phyloP scores from a whole-genome alignment of 2,888 invertebrate genomes.

The Drosophila niveifrons region DNA sequence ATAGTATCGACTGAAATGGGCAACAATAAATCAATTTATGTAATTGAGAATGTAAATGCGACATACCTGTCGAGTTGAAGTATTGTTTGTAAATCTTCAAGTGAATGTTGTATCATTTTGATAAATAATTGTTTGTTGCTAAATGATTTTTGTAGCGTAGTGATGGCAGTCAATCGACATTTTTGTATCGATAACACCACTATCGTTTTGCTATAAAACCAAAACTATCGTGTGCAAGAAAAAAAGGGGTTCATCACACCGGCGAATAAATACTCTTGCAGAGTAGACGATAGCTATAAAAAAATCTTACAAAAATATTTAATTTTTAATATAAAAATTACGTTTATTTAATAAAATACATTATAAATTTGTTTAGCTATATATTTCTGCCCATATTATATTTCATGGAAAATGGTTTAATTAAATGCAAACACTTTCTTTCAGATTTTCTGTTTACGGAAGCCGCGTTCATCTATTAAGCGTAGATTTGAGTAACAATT shows the following conservation, averaged over 20 bases:
- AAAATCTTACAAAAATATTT: no score
- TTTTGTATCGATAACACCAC: constrained; percentile 1
- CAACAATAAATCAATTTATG: background rate
- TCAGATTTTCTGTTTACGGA: no score
- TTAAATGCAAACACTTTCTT: no score
- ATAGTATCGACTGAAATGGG: constrained; percentile 93
- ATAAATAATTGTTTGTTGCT: constrained; percentile 16
- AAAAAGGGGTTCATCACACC: background rate
- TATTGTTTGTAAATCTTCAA: constrained; percentile 36
- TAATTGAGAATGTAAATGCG: no score
- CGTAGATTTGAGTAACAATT: no score
- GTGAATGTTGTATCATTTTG: constrained; percentile 38
- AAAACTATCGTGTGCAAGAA: background rate
- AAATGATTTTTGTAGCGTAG: constrained; percentile 12
- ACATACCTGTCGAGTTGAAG: constrained; percentile 49
- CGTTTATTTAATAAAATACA: no score
- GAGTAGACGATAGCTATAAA: background rate
- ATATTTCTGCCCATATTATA: no score
- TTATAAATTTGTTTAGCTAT: no score
- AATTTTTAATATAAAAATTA: no score
- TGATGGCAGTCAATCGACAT: constrained; percentile 5
- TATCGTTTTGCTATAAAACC: background rate
- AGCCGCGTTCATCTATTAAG: no score
- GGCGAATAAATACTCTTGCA: background rate
- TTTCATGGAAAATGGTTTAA: no score